Conservation (phyloP, 2,888 invertebrate genomes). For the Drosophila anomelani region DNA sequence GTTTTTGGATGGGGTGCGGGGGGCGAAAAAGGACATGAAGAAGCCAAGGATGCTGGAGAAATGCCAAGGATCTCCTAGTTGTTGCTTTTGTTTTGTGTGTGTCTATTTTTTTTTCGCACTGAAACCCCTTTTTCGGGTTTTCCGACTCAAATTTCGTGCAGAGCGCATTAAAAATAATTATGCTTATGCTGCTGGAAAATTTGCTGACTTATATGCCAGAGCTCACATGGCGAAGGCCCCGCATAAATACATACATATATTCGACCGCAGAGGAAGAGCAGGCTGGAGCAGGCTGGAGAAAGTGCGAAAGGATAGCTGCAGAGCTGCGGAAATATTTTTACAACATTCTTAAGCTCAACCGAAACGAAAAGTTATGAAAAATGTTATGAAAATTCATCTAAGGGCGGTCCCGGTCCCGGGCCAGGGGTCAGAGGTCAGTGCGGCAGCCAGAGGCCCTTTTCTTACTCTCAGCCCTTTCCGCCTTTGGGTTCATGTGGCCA, state of each 20-base stretch:
- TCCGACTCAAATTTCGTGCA: slow-evolving; percentile 45
- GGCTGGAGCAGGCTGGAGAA: slow-evolving; percentile 2
- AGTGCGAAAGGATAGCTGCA: slow-evolving; percentile 6
- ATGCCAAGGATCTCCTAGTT: slow-evolving; percentile 36
- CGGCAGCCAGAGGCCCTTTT: not conserved
- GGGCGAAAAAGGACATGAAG: slow-evolving; percentile 5
- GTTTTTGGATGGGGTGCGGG: not conserved
- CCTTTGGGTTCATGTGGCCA: slow-evolving; percentile 47
- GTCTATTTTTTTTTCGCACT: not conserved
- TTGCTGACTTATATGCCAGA: slow-evolving; percentile 42
- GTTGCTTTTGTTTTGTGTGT: slow-evolving; percentile 26
- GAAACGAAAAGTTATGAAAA: slow-evolving; percentile 78
- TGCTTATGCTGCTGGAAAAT: slow-evolving; percentile 69
- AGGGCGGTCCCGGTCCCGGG: not conserved
- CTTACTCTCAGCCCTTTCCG: slow-evolving; percentile 1
- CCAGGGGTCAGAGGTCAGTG: slow-evolving; percentile 11
- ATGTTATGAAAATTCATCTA: slow-evolving; percentile 70
- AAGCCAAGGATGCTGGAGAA: slow-evolving; percentile 35
- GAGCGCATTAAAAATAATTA: slow-evolving; percentile 73
- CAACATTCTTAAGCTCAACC: slow-evolving; percentile 76
- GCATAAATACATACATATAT: slow-evolving; percentile 12
- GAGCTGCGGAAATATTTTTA: slow-evolving; percentile 63
- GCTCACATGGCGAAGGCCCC: slow-evolving; percentile 22
- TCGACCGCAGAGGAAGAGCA: slow-evolving; percentile 62
- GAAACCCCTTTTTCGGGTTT: slow-evolving; percentile 11